phyloP scores from a whole-genome alignment of 92 coral and sea anemone species.

The Zoanthus solanderi region DNA sequence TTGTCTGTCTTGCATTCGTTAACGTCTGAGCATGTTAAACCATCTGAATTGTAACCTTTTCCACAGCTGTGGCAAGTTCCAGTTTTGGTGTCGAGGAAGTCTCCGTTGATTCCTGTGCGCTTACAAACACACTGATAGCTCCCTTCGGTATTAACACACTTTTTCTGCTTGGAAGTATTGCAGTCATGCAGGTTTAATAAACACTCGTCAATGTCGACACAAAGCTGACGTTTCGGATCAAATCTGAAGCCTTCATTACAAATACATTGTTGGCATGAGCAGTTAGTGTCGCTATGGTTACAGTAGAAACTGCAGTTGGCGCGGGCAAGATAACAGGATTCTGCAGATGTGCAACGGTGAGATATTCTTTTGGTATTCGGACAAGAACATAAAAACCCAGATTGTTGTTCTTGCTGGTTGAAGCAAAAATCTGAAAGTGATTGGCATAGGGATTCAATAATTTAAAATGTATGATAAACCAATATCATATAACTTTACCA shows the following conservation, averaged over 20 bases:
- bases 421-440: slow-evolving; percentile 20
- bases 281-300: neutral
- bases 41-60: slow-evolving; percentile 31
- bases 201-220: slow-evolving; percentile 39
- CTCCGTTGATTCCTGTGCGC: slow-evolving; percentile 32
- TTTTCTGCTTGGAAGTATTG: neutral
- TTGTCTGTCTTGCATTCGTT: slow-evolving; percentile 34
- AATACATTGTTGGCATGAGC: slow-evolving; percentile 37
- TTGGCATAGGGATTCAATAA: neutral
- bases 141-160: slow-evolving; percentile 21
- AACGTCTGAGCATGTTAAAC: slow-evolving; percentile 34
- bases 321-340: neutral
- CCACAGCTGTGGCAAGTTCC: slow-evolving; percentile 31
- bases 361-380: neutral
- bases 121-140: slow-evolving; percentile 27
- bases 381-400: slow-evolving; percentile 31
- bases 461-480: no score
- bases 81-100: neutral
- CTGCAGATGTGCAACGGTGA: neutral
- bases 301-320: slow-evolving; percentile 21
- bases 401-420: slow-evolving; percentile 3
- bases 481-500: no score
- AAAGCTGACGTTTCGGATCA: neutral
- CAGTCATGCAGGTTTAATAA: slow-evolving; percentile 15
- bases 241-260: slow-evolving; percentile 27